Evolutionary conservation across 1,140 invertebrate species (phyloP).

Genomic region (Melipona quadrifasciata): DNA sequence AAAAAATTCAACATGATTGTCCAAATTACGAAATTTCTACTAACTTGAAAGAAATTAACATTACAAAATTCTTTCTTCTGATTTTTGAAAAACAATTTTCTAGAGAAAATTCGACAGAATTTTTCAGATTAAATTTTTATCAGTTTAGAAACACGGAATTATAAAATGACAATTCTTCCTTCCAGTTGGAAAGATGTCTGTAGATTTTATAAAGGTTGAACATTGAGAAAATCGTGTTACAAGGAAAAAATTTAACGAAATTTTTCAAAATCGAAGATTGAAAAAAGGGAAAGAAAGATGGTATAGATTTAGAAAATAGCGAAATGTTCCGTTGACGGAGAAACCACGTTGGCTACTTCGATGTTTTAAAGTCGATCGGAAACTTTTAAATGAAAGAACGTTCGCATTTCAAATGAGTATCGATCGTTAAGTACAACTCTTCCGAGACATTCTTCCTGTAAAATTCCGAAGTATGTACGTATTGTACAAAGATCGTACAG

Average conservation of each 20-base stretch:
- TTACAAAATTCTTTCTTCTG: background rate
- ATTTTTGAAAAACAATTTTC: background rate
- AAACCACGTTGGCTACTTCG: background rate
- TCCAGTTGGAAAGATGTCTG: too few species aligned
- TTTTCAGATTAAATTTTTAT: too few species aligned
- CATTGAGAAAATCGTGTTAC: background rate
- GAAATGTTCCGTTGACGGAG: background rate
- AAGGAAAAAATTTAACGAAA: background rate
- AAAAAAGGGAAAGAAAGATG: background rate
- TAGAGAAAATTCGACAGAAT: too few species aligned
- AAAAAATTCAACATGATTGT: background rate
- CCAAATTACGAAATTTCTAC: background rate
- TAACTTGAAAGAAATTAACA: background rate
- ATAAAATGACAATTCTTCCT: too few species aligned
- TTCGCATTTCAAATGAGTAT: background rate
- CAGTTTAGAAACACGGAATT: too few species aligned
- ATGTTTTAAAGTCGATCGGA: conserved; percentile 4
- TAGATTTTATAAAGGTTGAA: background rate
- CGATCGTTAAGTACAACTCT: background rate
- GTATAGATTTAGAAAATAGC: background rate
- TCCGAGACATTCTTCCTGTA: background rate
- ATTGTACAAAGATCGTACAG: too few species aligned
- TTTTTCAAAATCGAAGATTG: too few species aligned
- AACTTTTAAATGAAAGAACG: background rate
- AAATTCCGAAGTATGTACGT: background rate